Evolutionary conservation across 2,888 invertebrate species (phyloP), one percentile per base, ranked within the genome.

Genomic region (Macrophya alboannulata): DNA sequence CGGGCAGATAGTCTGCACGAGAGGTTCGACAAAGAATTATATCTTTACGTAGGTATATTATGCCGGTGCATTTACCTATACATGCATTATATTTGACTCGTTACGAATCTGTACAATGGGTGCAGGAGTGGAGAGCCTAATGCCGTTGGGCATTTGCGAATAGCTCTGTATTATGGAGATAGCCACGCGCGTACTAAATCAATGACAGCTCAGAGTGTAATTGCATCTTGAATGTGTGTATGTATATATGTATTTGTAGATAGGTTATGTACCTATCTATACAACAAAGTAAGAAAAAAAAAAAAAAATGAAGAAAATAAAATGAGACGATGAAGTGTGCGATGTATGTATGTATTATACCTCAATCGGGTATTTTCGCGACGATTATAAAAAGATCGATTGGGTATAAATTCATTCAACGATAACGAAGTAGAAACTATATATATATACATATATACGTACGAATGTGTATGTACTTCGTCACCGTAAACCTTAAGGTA

Each of bases 181-280:
- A 77, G 17, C 55, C 77, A 55, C 55, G 77, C 55, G 77, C 21
- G 51, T 45, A 74, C 72, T 77, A 55, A 77, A 77, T 77, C 77
- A 77, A 55, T 77, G 77, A 77, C 72, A 74, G 77, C 31, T 17
- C 6, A 74, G 74, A 74, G 74, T 77, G 77, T 77, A 77, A 77
- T 77, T 77, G 77, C 77, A 77, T 55, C 25, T 37, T 55, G 77
- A 77, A 55, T 55, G 12, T 77, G 31, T 12, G 37, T 21, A 48
- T 68, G 4, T 21, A 25, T 21, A 62, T 21, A 21, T 0, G 8
- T 8, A 62, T 25, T n/a, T 9, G 21, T 59, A n/a, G n/a, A 59
- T n/a, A 9, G n/a, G 21, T 4, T 9, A 55, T n/a, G n/a, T 17
- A 31, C 12, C 15, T 4, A 25, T 65, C 21, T 68, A 8, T 21